Evolutionary conservation across 2,113 vertebrate species (phyloP), one percentile per base, ranked within the genome.

Genomic region (Pholis gunnellus): DNA sequence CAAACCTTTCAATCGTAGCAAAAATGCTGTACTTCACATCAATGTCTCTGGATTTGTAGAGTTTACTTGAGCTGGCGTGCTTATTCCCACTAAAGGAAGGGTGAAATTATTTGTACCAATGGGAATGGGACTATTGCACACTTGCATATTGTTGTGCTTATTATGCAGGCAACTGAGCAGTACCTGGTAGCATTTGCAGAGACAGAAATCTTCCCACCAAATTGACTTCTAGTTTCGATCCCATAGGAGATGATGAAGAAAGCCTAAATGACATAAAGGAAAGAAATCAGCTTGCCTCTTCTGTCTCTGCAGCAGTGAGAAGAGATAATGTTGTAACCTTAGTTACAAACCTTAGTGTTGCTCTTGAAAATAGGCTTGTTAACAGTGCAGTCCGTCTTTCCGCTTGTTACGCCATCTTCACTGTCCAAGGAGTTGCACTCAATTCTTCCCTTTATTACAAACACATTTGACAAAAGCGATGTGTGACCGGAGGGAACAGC

Each of bases 311-410:
- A 64, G 69, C 52, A 52, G 14, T n/a, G 20, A 75, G 22, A 56
- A n/a, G 6, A 56, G 3, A 71, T 22, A 9, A 7, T 40, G 59
- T 6, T 18, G 20, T 25, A 6, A n/a, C n/a, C n/a, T n/a, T n/a
- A n/a, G n/a, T n/a, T n/a, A n/a, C 91, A 38, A 81, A 96, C 96
- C 93, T 90, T 79, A 0, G 78, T 0, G 0, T 91, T 89, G 54
- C 63, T 85, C 6, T n/a, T 95, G 46, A 97, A 94, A 86, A 97
- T 95, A 6, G 96, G 96, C 52, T 94, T 96, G 86, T 94, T 88
- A 75, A 97, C 48, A 17, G 38, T 84, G 73, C 96, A 97, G 40
- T 79, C 79, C 36, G 92, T 96, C 59, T 56, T 80, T 74, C 88
- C 89, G 52, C 40, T 22, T 0, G 1, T 18, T 42, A 59, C 9